phyloP scores from a whole-genome alignment of 1,140 invertebrate species.

The Potamilus streckersoni region DNA sequence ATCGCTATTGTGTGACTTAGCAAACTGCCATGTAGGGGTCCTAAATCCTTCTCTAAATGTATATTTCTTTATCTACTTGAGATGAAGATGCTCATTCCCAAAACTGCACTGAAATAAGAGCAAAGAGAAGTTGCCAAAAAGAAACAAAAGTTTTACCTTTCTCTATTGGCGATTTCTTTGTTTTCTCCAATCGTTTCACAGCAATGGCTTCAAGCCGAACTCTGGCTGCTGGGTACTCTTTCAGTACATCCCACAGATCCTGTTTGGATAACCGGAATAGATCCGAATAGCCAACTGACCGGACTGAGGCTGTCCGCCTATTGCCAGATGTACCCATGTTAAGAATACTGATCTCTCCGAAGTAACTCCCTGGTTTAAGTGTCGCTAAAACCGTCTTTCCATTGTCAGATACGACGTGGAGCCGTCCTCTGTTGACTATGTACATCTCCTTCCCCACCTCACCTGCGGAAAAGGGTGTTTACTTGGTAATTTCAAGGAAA shows the following conservation, averaged over 20 bases:
- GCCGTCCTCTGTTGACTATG: slow-evolving; percentile 95
- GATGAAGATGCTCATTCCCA: no score
- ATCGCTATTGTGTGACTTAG: no score
- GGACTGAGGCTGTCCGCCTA: slow-evolving; percentile 78
- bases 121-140: background rate
- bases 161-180: slow-evolving; percentile 65
- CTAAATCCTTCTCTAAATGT: no score
- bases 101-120: background rate
- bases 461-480: slow-evolving; percentile 74
- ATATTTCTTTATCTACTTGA: no score
- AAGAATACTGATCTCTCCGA: slow-evolving; percentile 99
- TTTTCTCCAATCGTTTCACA: slow-evolving; percentile 84
- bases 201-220: slow-evolving; percentile 97
- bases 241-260: slow-evolving; percentile 99
- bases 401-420: slow-evolving; percentile 94
- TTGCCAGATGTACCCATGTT: slow-evolving; percentile 99
- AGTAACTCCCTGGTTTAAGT: slow-evolving; percentile 91
- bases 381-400: slow-evolving; percentile 97
- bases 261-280: slow-evolving; percentile 98
- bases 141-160: slow-evolving; percentile 45
- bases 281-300: slow-evolving; percentile 98
- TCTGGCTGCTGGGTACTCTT: slow-evolving; percentile 97
- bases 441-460: slow-evolving; percentile 99
- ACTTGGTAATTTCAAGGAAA: no score
- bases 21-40: no score